These are phyloP conservation scores for Eupeodes luniger DNA, from an alignment of 2,888 invertebrate genomes.

Conservation along the genomic window DNA sequence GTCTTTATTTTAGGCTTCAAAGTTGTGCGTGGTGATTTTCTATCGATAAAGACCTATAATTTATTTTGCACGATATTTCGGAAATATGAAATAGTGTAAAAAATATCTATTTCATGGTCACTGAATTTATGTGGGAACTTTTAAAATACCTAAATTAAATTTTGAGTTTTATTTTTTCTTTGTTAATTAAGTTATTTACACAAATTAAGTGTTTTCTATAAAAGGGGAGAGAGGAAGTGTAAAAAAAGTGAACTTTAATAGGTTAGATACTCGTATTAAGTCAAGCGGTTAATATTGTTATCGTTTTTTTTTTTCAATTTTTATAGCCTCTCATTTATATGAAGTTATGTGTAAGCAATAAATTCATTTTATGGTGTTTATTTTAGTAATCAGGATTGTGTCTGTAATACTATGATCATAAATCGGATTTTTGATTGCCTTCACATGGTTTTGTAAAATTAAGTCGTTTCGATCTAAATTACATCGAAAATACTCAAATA, in stretches of 20 bases:
- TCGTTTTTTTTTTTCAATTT: neutral
- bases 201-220: neutral
- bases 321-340: neutral
- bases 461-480: too few species aligned
- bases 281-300: neutral
- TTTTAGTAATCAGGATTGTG: neutral
- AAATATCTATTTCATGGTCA: constrained; percentile 28
- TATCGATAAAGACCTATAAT: neutral
- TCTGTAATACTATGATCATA: neutral
- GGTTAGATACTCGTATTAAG: neutral
- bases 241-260: neutral
- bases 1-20: neutral
- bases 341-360: neutral
- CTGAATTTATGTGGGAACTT: neutral
- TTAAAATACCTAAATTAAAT: neutral
- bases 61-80: constrained; percentile 1
- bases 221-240: too few species aligned
- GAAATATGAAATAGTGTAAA: neutral
- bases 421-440: neutral
- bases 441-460: neutral
- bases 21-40: constrained; percentile 16
- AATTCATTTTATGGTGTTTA: neutral
- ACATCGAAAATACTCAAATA: too few species aligned
- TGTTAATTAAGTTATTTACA: constrained; percentile 17
- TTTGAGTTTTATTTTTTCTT: too few species aligned